These are phyloP conservation scores for Mesoclemmys tuberculata DNA, from an alignment of 2,113 vertebrate species.

Conservation along the genomic window DNA sequence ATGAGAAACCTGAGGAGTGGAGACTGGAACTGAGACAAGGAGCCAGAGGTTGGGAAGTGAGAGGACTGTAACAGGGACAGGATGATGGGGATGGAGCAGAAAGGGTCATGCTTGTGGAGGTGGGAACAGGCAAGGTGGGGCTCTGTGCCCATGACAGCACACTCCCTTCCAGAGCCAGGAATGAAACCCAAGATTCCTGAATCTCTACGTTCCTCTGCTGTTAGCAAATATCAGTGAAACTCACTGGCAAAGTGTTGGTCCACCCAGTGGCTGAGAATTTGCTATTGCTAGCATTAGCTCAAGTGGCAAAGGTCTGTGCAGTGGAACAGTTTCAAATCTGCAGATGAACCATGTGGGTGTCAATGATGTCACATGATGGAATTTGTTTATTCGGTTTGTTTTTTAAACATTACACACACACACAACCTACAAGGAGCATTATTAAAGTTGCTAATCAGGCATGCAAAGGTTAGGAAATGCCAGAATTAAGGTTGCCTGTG, in stretches of 20 bases:
- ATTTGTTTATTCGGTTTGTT: not conserved
- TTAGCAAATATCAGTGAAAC: not conserved
- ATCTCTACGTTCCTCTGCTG: not conserved
- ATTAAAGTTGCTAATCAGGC: not conserved
- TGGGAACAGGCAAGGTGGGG: fast-evolving
- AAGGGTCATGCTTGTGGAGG: not conserved
- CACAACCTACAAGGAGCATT: fast-evolving
- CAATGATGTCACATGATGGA: not conserved
- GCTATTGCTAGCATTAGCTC: not conserved
- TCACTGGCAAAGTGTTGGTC: not conserved
- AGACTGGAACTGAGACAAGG: not conserved
- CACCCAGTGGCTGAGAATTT: not conserved
- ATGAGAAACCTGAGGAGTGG: not conserved
- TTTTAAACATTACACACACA: not conserved
- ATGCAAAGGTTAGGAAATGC: not conserved
- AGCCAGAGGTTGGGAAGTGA: not conserved
- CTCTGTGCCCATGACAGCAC: not conserved
- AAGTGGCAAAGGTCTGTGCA: not conserved
- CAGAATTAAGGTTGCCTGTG: not conserved
- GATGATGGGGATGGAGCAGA: not conserved
- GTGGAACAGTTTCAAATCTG: not conserved
- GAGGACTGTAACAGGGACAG: not conserved
- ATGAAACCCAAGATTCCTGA: fast-evolving
- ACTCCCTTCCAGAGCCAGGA: not conserved
- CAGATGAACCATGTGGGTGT: not conserved